Base-by-base conservation (phyloP, 2,797 vertebrate species). In the Rhabdophis nuchalis region DNA sequence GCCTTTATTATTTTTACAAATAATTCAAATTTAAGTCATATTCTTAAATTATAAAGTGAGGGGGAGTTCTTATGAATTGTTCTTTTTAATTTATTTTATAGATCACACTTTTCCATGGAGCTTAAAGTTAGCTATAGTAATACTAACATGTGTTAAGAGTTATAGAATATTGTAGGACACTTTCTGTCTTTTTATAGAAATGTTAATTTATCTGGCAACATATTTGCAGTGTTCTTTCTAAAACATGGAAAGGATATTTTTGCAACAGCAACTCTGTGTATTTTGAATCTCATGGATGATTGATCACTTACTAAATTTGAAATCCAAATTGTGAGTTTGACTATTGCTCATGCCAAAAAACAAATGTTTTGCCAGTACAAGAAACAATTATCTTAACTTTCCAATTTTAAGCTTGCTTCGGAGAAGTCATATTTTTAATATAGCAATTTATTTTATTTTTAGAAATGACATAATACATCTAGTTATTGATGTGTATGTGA, bases 281-380 rank as follows among this genome's bases (percentile, higher is more conserved):
- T 97, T 97, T 97, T 96, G 95, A 93, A 95, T 96, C 95, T 97
- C 95, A 96, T 94, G 93, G 96, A 97, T 97, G 96, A 97, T 96
- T 97, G 97, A 96, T 96, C 95, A 94, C 96, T 97, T 97, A 95
- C 95, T 96, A 96, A 97, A 97, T 97, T 91, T 97, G 95, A 97
- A 97, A 97, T 96, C 95, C 95, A 97, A 97, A 95, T 96, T 96
- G 93, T 95, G 93, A 92, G 95, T 94, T 96, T 97, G 96, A 95
- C 95, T 95, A 89, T 86, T 93, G 56, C 91, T 95, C 88, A 90
- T 96, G 96, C 95, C 97, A 97, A 95, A 95, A 96, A 96, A 94
- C 87, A 94, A 95, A 96, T 94, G 92, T 90, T 95, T 32, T 93
- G 95, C 91, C 89, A 86, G 92, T 94, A 93, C 90, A 94, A 96